phyloP scores from a whole-genome alignment of 2,797 vertebrate genomes.

The Gobio occitaniae region DNA sequence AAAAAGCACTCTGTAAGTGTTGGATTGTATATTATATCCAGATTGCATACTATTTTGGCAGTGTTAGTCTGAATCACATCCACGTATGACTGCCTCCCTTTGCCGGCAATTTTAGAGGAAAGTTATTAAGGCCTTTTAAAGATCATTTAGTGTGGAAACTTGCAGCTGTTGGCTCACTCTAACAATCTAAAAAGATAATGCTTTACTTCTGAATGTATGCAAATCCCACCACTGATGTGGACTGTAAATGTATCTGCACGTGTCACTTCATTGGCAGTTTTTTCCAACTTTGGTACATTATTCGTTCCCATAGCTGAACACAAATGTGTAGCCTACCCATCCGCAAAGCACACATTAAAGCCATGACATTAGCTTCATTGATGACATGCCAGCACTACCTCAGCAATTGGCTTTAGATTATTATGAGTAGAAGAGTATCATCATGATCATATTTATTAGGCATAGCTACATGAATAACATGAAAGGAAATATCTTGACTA shows the following conservation, averaged over 20 bases:
- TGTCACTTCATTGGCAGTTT: not conserved
- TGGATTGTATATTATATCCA: not conserved
- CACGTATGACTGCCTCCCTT: not conserved
- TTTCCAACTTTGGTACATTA: not conserved
- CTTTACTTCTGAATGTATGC: not conserved
- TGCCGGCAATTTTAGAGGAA: slow-evolving; percentile 38
- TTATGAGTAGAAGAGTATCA: slow-evolving; percentile 31
- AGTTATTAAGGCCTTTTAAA: slow-evolving; percentile 33
- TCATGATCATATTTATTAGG: slow-evolving; percentile 21
- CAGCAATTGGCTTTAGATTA: slow-evolving; percentile 54
- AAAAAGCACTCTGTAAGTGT: not conserved
- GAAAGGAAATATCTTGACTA: slow-evolving; percentile 1
- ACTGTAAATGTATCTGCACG: not conserved
- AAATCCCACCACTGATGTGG: not conserved
- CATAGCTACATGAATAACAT: slow-evolving; percentile 14
- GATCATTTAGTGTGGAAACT: slow-evolving; percentile 3
- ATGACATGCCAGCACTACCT: slow-evolving; percentile 28
- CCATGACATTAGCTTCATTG: not conserved
- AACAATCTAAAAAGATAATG: slow-evolving; percentile 25
- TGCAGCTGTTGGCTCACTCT: slow-evolving; percentile 22
- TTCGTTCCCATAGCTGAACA: not conserved
- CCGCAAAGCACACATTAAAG: not conserved
- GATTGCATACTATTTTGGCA: not conserved
- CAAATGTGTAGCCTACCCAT: not conserved
- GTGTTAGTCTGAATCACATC: not conserved